These are phyloP conservation scores for Ciconia maguari DNA, from an alignment of 2,113 vertebrate genomes.

Conservation along the genomic window DNA sequence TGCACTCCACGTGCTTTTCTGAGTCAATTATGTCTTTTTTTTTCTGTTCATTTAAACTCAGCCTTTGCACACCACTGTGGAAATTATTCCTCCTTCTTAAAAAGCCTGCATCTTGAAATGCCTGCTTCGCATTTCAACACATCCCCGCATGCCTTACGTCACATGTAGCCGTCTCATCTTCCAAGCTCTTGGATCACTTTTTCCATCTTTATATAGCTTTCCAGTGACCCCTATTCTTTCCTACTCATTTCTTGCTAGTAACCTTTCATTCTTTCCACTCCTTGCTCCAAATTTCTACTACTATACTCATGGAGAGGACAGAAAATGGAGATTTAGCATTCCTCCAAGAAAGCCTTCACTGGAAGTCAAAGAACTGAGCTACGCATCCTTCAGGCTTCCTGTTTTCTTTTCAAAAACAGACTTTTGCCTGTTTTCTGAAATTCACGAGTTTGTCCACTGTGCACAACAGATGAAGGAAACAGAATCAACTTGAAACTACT, in stretches of 20 bases:
- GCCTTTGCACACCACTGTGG: neutral
- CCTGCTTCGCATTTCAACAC: constrained; percentile 40
- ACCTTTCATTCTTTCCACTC: constrained; percentile 52
- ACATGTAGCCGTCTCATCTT: constrained; percentile 33
- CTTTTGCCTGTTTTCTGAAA: neutral
- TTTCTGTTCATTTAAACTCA: constrained; percentile 2
- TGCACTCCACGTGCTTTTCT: neutral
- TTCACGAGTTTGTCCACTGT: neutral
- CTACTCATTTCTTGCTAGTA: neutral
- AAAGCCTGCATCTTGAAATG: constrained; percentile 31
- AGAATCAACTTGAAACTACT: neutral
- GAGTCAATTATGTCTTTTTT: neutral
- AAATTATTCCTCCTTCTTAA: constrained; percentile 43
- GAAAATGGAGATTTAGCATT: neutral
- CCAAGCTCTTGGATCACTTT: constrained; percentile 44
- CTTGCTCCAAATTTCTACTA: constrained; percentile 40
- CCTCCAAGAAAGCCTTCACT: neutral
- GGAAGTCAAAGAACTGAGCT: neutral
- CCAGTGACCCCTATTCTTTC: constrained; percentile 41
- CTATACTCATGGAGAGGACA: neutral
- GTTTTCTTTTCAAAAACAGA: neutral
- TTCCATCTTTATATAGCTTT: constrained; percentile 60
- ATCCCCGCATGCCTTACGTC: constrained; percentile 8
- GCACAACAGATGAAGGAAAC: neutral
- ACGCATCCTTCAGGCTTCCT: neutral